Conservation (phyloP, 2,113 vertebrate genomes). For the Tragulus kanchil region DNA sequence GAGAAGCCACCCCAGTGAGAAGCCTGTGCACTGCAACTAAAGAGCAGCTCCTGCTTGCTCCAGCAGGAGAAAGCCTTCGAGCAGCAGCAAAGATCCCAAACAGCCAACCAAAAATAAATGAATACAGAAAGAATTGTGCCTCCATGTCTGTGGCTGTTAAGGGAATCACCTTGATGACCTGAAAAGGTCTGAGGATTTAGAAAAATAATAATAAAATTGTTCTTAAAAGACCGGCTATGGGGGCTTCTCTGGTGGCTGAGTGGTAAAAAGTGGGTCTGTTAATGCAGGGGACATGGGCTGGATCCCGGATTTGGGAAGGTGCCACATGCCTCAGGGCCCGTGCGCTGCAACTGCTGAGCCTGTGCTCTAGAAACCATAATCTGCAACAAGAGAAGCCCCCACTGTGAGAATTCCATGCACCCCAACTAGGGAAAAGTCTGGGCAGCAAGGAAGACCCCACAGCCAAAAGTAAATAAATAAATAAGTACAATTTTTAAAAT, state of each 20-base stretch:
- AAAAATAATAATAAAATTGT: not conserved
- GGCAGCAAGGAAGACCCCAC: not conserved
- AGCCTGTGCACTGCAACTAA: not conserved
- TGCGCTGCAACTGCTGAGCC: not conserved
- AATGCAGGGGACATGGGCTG: not conserved
- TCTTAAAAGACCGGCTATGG: not conserved
- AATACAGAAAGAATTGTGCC: not conserved
- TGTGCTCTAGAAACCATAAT: not conserved
- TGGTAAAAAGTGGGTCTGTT: not conserved
- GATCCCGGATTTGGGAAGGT: not conserved
- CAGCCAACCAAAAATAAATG: not conserved
- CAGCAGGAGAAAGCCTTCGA: not conserved
- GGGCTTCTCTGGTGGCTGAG: not conserved
- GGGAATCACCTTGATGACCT: not conserved
- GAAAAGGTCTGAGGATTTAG: not conserved
- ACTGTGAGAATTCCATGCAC: accelerated
- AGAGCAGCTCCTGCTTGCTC: not conserved
- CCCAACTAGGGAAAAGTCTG: not conserved
- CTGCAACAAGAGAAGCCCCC: not conserved
- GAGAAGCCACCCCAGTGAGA: not conserved
- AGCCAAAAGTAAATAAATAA: not conserved
- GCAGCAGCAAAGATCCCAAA: not conserved
- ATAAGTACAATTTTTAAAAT: not conserved
- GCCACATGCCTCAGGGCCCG: not conserved
- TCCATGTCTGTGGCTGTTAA: not conserved